A percentile compares a stretch with the other conserved stretches of the same genome.
These are phyloP conservation scores for Tethea ocularis DNA, from an alignment of 2,888 invertebrate genomes.

Conservation along the genomic window DNA sequence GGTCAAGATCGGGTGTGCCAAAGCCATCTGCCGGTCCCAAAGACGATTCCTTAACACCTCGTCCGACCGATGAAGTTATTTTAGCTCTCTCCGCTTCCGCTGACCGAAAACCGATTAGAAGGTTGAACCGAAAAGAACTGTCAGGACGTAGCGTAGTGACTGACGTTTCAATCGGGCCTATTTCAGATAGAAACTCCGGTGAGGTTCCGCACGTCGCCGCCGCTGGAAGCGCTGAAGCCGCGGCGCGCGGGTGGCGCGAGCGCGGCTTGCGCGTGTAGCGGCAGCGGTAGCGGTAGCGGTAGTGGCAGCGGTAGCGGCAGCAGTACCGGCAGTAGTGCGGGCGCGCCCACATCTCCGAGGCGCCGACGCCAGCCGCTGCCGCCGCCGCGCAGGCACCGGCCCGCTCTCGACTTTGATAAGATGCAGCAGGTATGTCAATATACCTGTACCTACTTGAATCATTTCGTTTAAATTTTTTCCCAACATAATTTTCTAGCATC, in stretches of 20 bases:
- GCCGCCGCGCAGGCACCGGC: constrained; percentile 86
- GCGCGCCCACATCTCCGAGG: constrained; percentile 73
- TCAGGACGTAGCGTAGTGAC: no score
- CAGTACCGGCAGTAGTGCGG: constrained; percentile 67
- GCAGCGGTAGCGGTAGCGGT: constrained; percentile 80
- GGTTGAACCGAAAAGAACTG: no score
- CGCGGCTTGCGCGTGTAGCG: constrained; percentile 82
- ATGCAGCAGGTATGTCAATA: constrained; percentile 92
- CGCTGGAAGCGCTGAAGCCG: constrained; percentile 94
- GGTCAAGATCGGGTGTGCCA: no score
- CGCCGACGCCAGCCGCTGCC: constrained; percentile 72
- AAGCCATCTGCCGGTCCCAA: no score
- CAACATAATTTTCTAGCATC: no score
- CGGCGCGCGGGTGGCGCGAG: constrained; percentile 51
- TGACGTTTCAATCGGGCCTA: background rate
- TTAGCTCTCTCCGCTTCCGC: no score
- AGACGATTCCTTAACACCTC: no score
- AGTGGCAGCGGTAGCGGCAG: constrained; percentile 72
- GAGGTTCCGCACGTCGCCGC: constrained; percentile 95
- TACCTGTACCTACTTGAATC: background rate
- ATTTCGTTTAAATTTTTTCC: no score
- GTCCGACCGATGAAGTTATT: no score
- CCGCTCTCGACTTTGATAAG: constrained; percentile 97
- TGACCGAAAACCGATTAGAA: no score
- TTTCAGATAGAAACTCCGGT: constrained; percentile 90